A percentile compares a stretch with the other conserved stretches of the same genome.
phyloP scores from a whole-genome alignment of 1,140 invertebrate genomes.

The Oryctes rhinoceros region DNA sequence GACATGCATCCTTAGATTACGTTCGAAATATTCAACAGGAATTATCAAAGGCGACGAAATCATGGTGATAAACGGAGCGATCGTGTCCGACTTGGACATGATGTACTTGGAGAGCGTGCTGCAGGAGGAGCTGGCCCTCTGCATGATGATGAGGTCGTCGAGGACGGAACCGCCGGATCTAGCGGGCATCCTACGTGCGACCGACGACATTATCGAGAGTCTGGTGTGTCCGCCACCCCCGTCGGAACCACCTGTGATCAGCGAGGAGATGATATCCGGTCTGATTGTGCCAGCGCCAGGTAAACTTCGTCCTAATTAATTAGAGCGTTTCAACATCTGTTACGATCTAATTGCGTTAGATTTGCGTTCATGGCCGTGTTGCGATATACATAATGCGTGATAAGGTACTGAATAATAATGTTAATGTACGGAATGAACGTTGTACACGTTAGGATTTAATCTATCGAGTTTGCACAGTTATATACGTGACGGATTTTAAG shows the following conservation, averaged over 20 bases:
- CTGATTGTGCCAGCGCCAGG: conserved; percentile 95
- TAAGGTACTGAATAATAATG: too few species aligned
- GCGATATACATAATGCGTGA: too few species aligned
- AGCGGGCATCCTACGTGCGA: conserved; percentile 80
- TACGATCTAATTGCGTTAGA: too few species aligned
- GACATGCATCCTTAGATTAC: too few species aligned
- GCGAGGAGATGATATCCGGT: conserved; percentile 94
- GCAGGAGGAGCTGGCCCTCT: conserved; percentile 93
- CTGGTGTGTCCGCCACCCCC: conserved; percentile 95
- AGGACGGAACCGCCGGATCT: conserved; percentile 92
- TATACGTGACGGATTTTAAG: too few species aligned
- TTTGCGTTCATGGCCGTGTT: too few species aligned
- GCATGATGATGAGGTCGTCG: conserved; percentile 98
- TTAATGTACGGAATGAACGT: too few species aligned
- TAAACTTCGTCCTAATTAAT: conserved; percentile 35
- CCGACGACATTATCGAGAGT: conserved; percentile 94
- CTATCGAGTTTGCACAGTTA: too few species aligned
- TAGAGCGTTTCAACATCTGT: neutral
- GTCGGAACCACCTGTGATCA: conserved; percentile 89
- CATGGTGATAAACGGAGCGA: conserved; percentile 97
- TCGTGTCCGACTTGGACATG: conserved; percentile 98
- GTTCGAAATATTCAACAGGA: conserved; percentile 66
- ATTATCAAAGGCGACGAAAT: conserved; percentile 98
- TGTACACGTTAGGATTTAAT: too few species aligned
- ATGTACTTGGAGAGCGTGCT: conserved; percentile 97